A percentile compares a stretch with the other conserved stretches of the same genome.
phyloP scores from a whole-genome alignment of 2,113 vertebrate species.

The Columba livia region DNA sequence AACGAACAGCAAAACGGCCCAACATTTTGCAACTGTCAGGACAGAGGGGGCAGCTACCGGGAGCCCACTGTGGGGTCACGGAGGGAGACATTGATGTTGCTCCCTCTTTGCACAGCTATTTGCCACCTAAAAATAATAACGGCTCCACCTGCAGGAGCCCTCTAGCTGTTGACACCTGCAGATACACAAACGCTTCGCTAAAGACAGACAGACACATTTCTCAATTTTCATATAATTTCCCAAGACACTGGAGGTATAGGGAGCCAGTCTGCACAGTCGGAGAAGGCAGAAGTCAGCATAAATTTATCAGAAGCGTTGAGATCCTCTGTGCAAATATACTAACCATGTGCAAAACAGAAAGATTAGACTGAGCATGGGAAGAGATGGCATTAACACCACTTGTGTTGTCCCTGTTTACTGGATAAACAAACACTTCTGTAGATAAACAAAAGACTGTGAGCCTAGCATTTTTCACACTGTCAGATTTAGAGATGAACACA shows the following conservation, averaged over 20 bases:
- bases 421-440: not conserved
- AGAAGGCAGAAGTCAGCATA: not conserved
- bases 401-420: not conserved
- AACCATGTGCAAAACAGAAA: not conserved
- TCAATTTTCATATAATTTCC: not conserved
- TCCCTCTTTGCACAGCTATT: not conserved
- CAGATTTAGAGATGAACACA: slow-evolving; percentile 15
- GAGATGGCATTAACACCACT: not conserved
- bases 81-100: not conserved
- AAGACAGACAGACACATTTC: not conserved
- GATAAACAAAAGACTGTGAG: slow-evolving; percentile 13
- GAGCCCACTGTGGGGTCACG: accelerated
- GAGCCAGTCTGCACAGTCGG: not conserved
- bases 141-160: not conserved
- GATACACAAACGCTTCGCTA: not conserved
- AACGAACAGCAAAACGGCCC: not conserved
- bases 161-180: not conserved
- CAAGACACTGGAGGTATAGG: not conserved
- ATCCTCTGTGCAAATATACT: not conserved
- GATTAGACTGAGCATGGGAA: not conserved
- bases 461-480: not conserved
- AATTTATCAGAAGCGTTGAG: not conserved
- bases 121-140: not conserved
- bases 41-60: not conserved
- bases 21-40: not conserved